Evolutionary conservation across 2,113 vertebrate genomes (phyloP).

Genomic region (Scomber colias): DNA sequence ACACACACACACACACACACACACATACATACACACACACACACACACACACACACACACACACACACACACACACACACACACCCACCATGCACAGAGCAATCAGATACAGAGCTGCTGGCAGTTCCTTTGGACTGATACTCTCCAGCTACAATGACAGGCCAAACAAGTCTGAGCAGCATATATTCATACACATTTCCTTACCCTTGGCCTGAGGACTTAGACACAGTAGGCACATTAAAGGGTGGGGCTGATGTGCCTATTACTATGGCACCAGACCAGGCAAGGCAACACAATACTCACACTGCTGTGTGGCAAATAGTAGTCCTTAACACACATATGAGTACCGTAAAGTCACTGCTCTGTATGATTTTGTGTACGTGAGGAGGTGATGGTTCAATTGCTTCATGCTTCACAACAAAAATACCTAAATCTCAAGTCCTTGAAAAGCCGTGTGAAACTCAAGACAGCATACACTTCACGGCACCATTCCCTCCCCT

Average conservation of each 20-base stretch:
- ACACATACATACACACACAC: constrained; percentile 18
- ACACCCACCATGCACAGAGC: constrained; percentile 16
- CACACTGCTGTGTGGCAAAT: neutral
- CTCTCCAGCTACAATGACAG: constrained; percentile 68
- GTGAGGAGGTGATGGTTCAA: neutral
- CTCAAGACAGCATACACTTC: constrained; percentile 46
- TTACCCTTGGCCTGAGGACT: constrained; percentile 82
- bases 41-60: constrained; percentile 7
- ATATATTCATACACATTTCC: constrained; percentile 74
- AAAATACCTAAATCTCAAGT: constrained; percentile 49
- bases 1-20: constrained; percentile 2
- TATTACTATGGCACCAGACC: constrained; percentile 60
- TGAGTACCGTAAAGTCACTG: neutral
- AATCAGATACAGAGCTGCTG: constrained; percentile 60
- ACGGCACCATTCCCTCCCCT: neutral
- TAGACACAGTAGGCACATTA: constrained; percentile 78
- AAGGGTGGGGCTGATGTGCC: constrained; percentile 65
- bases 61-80: constrained; percentile 12
- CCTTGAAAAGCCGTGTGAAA: constrained; percentile 57
- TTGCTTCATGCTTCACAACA: constrained; percentile 24
- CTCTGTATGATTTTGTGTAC: constrained; percentile 12
- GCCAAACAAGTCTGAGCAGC: constrained; percentile 88
- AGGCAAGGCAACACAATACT: constrained; percentile 37
- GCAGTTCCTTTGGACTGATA: constrained; percentile 61
- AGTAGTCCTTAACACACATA: constrained; percentile 5